Evolutionary conservation across 2,113 vertebrate species (phyloP), one percentile per base, ranked within the genome.

Genomic region (Rhodinocichla rosea): DNA sequence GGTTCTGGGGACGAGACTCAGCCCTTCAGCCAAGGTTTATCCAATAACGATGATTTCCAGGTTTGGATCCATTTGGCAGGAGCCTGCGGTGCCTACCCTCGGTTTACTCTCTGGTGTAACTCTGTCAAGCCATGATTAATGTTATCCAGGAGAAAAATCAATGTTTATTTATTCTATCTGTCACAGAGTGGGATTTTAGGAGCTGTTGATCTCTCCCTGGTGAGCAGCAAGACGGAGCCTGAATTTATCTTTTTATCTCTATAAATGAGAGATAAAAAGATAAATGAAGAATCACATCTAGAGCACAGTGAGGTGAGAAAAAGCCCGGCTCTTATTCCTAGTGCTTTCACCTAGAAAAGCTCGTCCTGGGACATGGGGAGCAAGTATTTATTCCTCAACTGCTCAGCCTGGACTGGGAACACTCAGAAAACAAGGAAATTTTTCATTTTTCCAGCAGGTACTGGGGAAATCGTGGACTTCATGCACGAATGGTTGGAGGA

Each of bases 41-140:
- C 73, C 9, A 26, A 62, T 68, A 76, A 86, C 15, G 7, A 28
- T 6, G 50, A 7, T 16, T 62, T 39, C 32, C 19, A 13, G 10
- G 16, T 7, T 18, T 13, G 90, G 69, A 24, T 27, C 45, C 1
- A 1, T 39, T 53, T 33, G 87, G 13, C 85, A 73, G 73, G 4
- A 2, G 15, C 39, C 33, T 18, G 81, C 28, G 14, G 64, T 17
- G 1, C 1, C 4, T 15, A 0, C 56, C 12, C 35, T 5, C 6
- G 35, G 27, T 44, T 50, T 47, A 32, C 40, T 94, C 91, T 76
- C 96, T 40, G 57, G 71, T 81, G 89, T 70, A 40, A 17, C 35
- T 49, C 83, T 89, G 93, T 87, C 96, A 94, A 59, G 87, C 3
- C 5, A 14, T 94, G 93, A 96, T 94, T 89, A 92, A 96, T 96